phyloP scores from a whole-genome alignment of 2,888 invertebrate species.

The Tricholauxania praeusta region DNA sequence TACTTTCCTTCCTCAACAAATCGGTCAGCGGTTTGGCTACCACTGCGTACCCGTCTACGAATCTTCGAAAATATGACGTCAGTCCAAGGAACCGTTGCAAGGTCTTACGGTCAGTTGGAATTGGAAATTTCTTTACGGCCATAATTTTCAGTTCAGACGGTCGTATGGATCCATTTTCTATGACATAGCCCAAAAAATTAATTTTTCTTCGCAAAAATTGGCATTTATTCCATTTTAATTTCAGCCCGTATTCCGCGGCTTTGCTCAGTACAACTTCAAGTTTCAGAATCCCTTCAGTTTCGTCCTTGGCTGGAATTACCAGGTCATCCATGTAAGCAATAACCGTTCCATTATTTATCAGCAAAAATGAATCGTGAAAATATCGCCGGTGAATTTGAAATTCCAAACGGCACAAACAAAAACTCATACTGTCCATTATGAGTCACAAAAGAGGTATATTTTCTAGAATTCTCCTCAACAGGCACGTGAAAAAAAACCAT shows the following conservation, averaged over 20 bases:
- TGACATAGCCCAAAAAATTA: neutral
- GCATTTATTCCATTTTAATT: too few relatives aligned
- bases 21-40: too few relatives aligned
- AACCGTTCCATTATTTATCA: conserved; percentile 43
- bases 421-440: conserved; percentile 34
- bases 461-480: conserved; percentile 19
- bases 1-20: too few relatives aligned
- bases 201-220: too few relatives aligned
- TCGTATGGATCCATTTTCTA: neutral
- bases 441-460: conserved; percentile 27
- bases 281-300: too few relatives aligned
- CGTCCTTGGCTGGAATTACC: too few relatives aligned
- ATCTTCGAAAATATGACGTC: conserved; percentile 1
- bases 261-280: too few relatives aligned
- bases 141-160: neutral
- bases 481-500: conserved; percentile 37
- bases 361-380: conserved; percentile 1
- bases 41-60: neutral
- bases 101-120: neutral
- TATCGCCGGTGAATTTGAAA: conserved; percentile 29
- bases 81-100: neutral
- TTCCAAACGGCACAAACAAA: conserved; percentile 16
- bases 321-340: too few relatives aligned
- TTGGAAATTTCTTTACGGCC: neutral
- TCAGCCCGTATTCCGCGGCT: neutral